Percentiles rank a stretch among this genome's conserved stretches.
These are phyloP conservation scores for Priapulus caudatus DNA, from an alignment of 2,888 invertebrate species.

Conservation along the genomic window DNA sequence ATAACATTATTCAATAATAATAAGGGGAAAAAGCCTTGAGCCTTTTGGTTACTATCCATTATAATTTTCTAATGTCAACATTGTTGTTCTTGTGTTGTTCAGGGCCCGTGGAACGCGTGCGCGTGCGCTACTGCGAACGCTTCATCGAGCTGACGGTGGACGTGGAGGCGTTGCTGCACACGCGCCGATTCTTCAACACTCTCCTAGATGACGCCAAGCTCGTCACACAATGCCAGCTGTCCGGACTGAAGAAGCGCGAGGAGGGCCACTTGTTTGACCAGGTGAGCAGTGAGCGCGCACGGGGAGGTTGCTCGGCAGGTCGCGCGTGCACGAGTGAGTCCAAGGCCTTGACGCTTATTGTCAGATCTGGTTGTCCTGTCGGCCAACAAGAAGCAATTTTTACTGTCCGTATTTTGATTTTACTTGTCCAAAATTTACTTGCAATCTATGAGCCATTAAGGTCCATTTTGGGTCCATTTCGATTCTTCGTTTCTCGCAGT, in stretches of 20 bases:
- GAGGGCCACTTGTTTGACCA: conserved; percentile 85
- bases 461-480: conserved; percentile 12
- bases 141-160: conserved; percentile 93
- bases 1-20: background rate
- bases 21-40: conserved; percentile 5
- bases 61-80: no score
- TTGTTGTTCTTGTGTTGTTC: no score
- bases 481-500: conserved; percentile 2
- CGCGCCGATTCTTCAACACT: conserved; percentile 89
- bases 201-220: conserved; percentile 88
- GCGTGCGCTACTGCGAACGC: conserved; percentile 72
- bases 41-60: conserved; percentile 4
- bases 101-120: no score
- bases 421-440: no score
- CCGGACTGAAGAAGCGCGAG: conserved; percentile 51
- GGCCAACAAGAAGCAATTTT: no score
- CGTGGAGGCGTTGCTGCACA: conserved; percentile 84
- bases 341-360: no score
- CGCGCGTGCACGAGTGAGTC: no score
- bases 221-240: conserved; percentile 74
- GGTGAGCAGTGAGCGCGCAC: conserved; percentile 56
- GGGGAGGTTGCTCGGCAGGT: no score
- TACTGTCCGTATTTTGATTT: conserved; percentile 8
- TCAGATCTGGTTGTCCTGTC: no score
- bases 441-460: conserved; percentile 21